Percentiles rank a stretch among this genome's conserved stretches.
These are phyloP conservation scores for Australoheros scitulus DNA, from an alignment of 2,113 vertebrate genomes.

Conservation along the genomic window DNA sequence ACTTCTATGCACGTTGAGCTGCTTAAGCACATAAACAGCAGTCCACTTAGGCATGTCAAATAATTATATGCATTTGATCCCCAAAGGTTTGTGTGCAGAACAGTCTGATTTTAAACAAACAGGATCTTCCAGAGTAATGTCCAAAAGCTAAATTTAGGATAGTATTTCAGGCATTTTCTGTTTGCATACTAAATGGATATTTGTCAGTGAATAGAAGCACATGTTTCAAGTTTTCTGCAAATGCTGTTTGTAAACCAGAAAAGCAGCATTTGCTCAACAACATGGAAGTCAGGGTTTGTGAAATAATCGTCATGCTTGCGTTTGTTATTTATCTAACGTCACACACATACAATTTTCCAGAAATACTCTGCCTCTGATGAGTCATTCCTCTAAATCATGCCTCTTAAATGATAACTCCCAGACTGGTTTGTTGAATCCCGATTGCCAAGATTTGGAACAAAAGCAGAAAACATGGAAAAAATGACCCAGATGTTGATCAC, in stretches of 20 bases:
- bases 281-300: constrained; percentile 54
- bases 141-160: constrained; percentile 26
- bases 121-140: constrained; percentile 8
- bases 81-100: constrained; percentile 31
- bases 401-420: constrained; percentile 62
- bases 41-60: constrained; percentile 40
- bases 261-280: constrained; percentile 45
- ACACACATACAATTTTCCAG: constrained; percentile 55
- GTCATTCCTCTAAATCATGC: constrained; percentile 61
- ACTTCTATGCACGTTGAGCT: constrained; percentile 23
- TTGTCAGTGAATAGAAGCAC: constrained; percentile 36
- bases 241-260: constrained; percentile 50
- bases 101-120: constrained; percentile 45
- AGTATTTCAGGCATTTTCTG: constrained; percentile 10
- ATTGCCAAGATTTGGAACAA: constrained; percentile 52
- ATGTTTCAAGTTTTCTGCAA: constrained; percentile 54
- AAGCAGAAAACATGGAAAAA: constrained; percentile 57
- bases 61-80: constrained; percentile 47
- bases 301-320: constrained; percentile 54
- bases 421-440: constrained; percentile 54
- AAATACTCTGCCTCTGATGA: constrained; percentile 51
- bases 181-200: constrained; percentile 39
- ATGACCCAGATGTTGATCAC: constrained; percentile 69
- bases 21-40: constrained; percentile 50
- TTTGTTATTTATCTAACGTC: constrained; percentile 64